Conservation (phyloP, 2,888 invertebrate genomes). For the Xylophagus ater region DNA sequence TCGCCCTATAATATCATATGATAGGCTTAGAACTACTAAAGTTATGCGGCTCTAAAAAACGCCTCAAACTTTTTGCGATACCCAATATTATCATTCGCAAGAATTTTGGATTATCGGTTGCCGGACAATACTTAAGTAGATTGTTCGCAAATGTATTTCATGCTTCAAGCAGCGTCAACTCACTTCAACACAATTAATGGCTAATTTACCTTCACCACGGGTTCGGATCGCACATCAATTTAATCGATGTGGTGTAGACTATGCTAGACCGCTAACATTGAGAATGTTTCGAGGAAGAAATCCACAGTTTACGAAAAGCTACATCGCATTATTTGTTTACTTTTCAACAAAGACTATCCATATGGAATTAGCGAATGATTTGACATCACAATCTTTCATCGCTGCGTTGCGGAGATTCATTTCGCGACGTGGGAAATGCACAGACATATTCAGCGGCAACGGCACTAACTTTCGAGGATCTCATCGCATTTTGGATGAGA, state of each 20-base stretch:
- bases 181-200: neutral
- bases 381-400: neutral
- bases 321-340: neutral
- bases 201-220: neutral
- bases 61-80: too few species aligned
- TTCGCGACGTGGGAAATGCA: neutral
- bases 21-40: too few species aligned
- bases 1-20: too few species aligned
- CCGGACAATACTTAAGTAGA: neutral
- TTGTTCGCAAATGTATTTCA: neutral
- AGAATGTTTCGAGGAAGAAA: neutral
- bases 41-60: too few species aligned
- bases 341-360: neutral
- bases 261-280: neutral
- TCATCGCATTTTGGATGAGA: neutral
- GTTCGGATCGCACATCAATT: neutral
- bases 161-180: neutral
- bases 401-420: neutral
- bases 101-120: neutral
- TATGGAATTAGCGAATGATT: neutral
- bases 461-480: neutral
- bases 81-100: too few species aligned
- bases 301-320: neutral
- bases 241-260: neutral
- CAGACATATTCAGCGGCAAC: neutral